Base-by-base conservation (phyloP, 92 coral and sea anemone genomes). In the Chrysogorgia sp. region DNA sequence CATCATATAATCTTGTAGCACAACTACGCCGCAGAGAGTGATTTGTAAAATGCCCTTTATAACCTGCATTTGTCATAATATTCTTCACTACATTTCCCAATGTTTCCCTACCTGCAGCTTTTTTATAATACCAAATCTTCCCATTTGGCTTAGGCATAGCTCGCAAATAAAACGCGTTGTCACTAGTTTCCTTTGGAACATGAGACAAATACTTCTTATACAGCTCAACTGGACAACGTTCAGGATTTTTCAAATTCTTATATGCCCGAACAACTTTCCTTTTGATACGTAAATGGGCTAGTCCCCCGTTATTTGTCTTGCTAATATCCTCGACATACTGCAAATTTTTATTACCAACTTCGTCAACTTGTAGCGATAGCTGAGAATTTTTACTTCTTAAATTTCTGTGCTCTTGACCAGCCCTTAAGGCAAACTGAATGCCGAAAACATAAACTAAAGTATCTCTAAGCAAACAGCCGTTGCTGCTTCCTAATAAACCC, bases 391-490 rank as follows among this genome's bases (percentile, higher is more conserved):
- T 32, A 77, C 75, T 59, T 50, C 85, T 80, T 65, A 79, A 81
- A 74, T 85, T 85, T 72, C 84, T 79, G 64, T 85, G 77, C 65
- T 79, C 85, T 65, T 85, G 89, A n/a, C 82, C 89, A 20, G 89
- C 89, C 71, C 89, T 81, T 56, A 79, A 49, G 9, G 85, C 85
- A 79, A 76, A 66, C 14, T 48, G 40, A 40, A 71, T 71, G 23
- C 79, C 89, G 33, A 71, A 71, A 58, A 79, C 78, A 77, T 41
- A 83, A 43, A 68, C 50, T 77, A 84, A 77, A 33, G 83, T 84
- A 84, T 77, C 71, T 65, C 87, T 50, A 35, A 77, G 79, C 33
- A 84, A 37, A 5, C 12, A 5, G 6, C 12, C 43, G 43, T 12
- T 37, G 7, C 22, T 31, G 58, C 79, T 77, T 41, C 85, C 85